phyloP scores from a whole-genome alignment of 2,888 invertebrate genomes.

The Leptopilina myrica region DNA sequence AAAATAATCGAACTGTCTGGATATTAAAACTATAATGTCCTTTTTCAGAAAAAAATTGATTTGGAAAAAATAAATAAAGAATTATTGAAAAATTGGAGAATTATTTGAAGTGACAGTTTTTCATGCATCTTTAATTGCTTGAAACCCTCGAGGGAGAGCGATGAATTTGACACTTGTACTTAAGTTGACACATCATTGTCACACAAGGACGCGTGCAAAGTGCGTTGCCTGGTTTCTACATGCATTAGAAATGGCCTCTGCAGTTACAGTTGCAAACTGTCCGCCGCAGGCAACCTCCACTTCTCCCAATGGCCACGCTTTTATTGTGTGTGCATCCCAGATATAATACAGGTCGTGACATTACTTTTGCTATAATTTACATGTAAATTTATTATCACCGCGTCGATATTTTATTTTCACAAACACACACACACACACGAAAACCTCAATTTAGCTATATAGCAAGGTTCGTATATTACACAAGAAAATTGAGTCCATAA shows the following conservation, averaged over 20 bases:
- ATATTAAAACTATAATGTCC: background rate
- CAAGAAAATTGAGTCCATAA: background rate
- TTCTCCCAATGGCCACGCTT: constrained; percentile 25
- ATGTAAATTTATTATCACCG: constrained; percentile 18
- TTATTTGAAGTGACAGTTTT: constrained; percentile 6
- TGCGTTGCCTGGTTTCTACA: constrained; percentile 38
- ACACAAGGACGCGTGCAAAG: constrained; percentile 37
- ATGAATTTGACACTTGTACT: constrained; percentile 28
- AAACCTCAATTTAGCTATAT: constrained; percentile 12
- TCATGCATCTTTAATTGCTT: constrained; percentile 5
- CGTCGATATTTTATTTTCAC: no score
- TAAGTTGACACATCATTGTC: constrained; percentile 38
- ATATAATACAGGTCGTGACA: constrained; percentile 34
- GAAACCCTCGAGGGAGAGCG: background rate
- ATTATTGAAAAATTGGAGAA: background rate
- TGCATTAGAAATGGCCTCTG: constrained; percentile 35
- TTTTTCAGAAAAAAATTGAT: no score
- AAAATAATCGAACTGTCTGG: background rate
- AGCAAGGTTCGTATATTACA: background rate
- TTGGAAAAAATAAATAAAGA: background rate
- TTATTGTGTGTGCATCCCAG: constrained; percentile 14
- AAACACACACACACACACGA: no score
- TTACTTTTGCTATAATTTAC: constrained; percentile 33
- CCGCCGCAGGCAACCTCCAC: constrained; percentile 39
- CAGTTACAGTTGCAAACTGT: constrained; percentile 32